phyloP scores from a whole-genome alignment of 1,140 invertebrate species.

The Pogonomyrmex californicus region DNA sequence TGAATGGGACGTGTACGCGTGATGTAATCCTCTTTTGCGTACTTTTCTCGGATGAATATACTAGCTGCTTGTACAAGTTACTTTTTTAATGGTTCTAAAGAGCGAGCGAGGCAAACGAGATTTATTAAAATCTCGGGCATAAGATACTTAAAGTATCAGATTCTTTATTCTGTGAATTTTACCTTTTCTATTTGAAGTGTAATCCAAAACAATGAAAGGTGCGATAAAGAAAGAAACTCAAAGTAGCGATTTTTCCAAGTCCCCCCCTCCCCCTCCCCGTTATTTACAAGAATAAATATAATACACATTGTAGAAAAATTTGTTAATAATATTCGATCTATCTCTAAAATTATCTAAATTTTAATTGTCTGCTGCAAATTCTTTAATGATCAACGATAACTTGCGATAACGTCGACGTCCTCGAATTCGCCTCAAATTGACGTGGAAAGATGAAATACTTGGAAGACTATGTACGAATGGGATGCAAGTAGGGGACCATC shows the following conservation, averaged over 20 bases:
- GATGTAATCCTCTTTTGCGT: slow-evolving; percentile 61
- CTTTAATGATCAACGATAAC: not conserved
- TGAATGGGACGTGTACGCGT: slow-evolving; percentile 52
- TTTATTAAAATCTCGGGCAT: slow-evolving; percentile 58
- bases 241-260: not conserved
- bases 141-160: slow-evolving; percentile 65
- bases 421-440: slow-evolving; percentile 4
- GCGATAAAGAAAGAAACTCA: not conserved
- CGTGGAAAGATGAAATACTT: slow-evolving; percentile 45
- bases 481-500: slow-evolving; percentile 41
- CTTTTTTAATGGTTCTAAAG: slow-evolving; percentile 58
- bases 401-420: not conserved
- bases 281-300: not conserved
- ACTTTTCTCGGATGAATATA: slow-evolving; percentile 62
- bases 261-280: not conserved
- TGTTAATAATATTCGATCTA: not conserved
- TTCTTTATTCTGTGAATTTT: slow-evolving; percentile 56
- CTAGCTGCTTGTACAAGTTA: slow-evolving; percentile 60
- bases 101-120: slow-evolving; percentile 60
- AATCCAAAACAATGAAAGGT: slow-evolving; percentile 34
- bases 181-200: slow-evolving; percentile 27
- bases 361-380: not conserved
- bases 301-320: not conserved
- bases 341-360: not conserved
- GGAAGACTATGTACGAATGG: slow-evolving; percentile 20